Percentiles rank a stretch among this genome's conserved stretches.
phyloP scores from a whole-genome alignment of 2,113 vertebrate species.

The Cyphomyrus discorhynchus region DNA sequence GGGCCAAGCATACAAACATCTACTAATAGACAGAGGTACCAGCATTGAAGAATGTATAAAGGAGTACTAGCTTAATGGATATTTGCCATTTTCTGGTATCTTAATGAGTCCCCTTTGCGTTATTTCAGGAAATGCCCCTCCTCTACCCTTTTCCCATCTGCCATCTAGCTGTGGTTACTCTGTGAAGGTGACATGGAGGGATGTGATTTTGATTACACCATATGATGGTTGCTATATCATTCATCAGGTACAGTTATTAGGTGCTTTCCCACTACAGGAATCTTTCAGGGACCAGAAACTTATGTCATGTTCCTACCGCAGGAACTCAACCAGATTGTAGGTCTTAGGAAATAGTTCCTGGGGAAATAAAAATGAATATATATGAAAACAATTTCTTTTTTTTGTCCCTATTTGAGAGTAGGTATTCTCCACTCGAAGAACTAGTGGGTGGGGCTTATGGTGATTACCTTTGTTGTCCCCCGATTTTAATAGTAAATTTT shows the following conservation, averaged over 20 bases:
- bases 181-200: conserved; percentile 39
- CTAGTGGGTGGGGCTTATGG: not conserved
- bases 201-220: conserved; percentile 48
- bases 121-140: conserved; percentile 44
- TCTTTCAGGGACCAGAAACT: not conserved
- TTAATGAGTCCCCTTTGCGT: not conserved
- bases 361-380: too few species aligned
- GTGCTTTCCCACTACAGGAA: not conserved
- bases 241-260: conserved; percentile 45
- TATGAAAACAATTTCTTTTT: too few species aligned
- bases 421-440: not conserved
- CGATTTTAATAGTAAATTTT: not conserved
- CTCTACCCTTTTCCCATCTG: conserved; percentile 50
- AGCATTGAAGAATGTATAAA: not conserved
- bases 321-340: not conserved
- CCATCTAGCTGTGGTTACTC: conserved; percentile 54
- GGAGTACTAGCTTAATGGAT: not conserved
- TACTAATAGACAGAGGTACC: conserved; percentile 56
- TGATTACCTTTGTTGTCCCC: not conserved
- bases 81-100: not conserved
- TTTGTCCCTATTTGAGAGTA: not conserved
- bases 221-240: conserved; percentile 59
- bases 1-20: conserved; percentile 39
- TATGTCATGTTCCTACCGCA: not conserved
- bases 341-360: not conserved